A percentile compares a stretch with the other conserved stretches of the same genome.
Evolutionary conservation across 2,113 vertebrate species (phyloP).

Genomic region (Corvus moneduloides): DNA sequence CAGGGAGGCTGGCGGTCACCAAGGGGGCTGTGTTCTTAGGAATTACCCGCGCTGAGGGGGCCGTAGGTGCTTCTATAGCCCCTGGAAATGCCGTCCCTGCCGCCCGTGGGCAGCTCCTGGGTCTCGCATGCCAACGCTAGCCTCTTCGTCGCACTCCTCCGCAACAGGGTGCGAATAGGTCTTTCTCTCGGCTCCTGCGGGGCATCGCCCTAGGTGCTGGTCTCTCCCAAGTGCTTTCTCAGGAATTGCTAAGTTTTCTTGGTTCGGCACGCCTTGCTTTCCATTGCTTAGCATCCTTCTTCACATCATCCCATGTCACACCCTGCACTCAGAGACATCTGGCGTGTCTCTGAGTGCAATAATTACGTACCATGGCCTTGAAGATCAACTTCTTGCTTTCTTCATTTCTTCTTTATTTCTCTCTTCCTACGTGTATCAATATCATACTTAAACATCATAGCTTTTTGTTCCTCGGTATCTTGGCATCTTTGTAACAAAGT

Average conservation of each 20-base stretch:
- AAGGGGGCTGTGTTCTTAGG: neutral
- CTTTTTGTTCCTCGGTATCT: neutral
- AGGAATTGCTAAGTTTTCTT: neutral
- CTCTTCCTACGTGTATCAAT: neutral
- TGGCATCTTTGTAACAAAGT: neutral
- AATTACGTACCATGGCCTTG: neutral
- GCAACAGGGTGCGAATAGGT: neutral
- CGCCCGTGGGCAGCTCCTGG: neutral
- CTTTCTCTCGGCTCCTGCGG: neutral
- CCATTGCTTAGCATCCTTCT: neutral
- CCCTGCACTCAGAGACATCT: neutral
- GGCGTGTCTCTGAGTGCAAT: fast-evolving
- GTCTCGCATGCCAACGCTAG: fast-evolving
- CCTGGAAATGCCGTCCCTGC: neutral
- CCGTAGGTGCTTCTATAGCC: neutral
- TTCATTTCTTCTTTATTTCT: neutral
- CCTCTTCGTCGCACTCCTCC: neutral
- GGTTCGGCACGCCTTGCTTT: neutral
- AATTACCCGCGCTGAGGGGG: neutral
- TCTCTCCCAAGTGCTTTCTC: neutral
- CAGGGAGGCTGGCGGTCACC: neutral
- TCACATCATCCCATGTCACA: neutral
- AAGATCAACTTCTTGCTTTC: neutral
- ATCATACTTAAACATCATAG: neutral
- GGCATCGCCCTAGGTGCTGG: neutral